These are phyloP conservation scores for Heliangelus exortis DNA, from an alignment of 2,797 vertebrate genomes.

Conservation along the genomic window DNA sequence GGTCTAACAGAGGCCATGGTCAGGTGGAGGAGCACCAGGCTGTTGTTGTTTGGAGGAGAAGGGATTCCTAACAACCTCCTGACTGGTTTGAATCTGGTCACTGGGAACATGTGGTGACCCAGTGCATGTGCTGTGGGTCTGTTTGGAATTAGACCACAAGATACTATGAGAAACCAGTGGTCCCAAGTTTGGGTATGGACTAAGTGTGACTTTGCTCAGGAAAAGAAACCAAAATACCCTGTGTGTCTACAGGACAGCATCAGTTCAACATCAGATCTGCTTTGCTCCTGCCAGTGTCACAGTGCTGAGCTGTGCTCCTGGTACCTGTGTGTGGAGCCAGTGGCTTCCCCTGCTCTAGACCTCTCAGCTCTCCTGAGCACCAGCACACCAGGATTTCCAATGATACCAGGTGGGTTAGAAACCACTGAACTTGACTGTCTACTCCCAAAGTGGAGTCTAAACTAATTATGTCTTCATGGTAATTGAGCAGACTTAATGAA, in stretches of 20 bases:
- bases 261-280: background rate
- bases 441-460: background rate
- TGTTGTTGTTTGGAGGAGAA: background rate
- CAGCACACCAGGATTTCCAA: accelerated
- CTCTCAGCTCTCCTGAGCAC: background rate
- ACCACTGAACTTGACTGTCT: background rate
- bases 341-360: background rate
- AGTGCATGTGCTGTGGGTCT: background rate
- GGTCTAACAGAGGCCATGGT: accelerated
- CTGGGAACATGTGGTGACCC: background rate
- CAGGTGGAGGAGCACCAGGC: background rate
- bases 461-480: background rate
- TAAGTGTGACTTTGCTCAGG: background rate
- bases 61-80: background rate
- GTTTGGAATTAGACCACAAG: background rate
- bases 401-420: background rate
- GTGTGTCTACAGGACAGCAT: background rate
- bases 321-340: background rate
- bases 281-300: background rate
- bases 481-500: background rate
- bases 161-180: background rate
- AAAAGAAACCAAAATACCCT: background rate
- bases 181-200: background rate
- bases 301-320: background rate
- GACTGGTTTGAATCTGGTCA: accelerated